phyloP scores from a whole-genome alignment of 2,113 vertebrate genomes.

The Megaceryle torquata region DNA sequence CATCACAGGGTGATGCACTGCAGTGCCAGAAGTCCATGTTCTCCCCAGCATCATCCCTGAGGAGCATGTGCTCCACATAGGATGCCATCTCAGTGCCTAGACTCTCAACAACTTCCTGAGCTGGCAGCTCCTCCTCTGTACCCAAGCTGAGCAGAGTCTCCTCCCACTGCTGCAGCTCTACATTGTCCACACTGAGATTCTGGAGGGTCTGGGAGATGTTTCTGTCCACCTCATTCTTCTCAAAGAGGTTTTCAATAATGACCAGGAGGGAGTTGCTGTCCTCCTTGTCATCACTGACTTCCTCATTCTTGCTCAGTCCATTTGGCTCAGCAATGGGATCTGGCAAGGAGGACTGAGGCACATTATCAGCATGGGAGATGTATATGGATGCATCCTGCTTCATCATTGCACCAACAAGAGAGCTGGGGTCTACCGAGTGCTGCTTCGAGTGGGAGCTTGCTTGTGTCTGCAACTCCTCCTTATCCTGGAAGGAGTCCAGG shows the following conservation, averaged over 20 bases:
- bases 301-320: conserved; percentile 6
- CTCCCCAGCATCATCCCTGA: neutral
- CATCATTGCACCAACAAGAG: conserved; percentile 75
- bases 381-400: conserved; percentile 73
- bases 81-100: conserved; percentile 43
- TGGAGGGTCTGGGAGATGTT: conserved; percentile 4
- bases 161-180: conserved; percentile 67
- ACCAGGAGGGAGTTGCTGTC: conserved; percentile 40
- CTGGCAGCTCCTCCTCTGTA: neutral
- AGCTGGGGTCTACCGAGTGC: conserved; percentile 16
- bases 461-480: conserved; percentile 11
- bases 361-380: neutral
- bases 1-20: neutral
- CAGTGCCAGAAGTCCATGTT: neutral
- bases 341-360: conserved; percentile 63
- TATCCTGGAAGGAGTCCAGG: neutral
- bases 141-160: conserved; percentile 60
- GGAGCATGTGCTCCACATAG: conserved; percentile 60
- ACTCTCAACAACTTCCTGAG: conserved; percentile 38
- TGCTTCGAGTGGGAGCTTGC: neutral
- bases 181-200: neutral
- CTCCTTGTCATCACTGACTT: neutral
- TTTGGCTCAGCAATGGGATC: conserved; percentile 48
- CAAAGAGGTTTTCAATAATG: conserved; percentile 62
- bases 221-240: neutral